phyloP scores from a whole-genome alignment of 2,888 invertebrate genomes.

The Odontothrips loti region DNA sequence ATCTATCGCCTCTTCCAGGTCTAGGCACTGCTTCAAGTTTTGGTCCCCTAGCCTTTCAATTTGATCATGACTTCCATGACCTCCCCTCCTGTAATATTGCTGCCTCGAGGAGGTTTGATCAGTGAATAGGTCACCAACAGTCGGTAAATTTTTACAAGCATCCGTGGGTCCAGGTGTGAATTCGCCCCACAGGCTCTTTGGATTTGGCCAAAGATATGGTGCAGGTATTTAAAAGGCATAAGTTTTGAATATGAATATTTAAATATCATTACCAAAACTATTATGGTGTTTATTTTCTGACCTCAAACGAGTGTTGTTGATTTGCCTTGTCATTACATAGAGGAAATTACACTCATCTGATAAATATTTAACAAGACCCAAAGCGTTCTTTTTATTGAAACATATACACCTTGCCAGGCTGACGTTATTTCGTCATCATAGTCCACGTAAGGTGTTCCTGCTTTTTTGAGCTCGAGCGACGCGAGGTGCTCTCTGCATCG shows the following conservation, averaged over 20 bases:
- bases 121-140: slow-evolving; percentile 36
- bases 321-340: not conserved
- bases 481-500: no score
- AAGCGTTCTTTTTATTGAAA: not conserved
- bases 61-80: not conserved
- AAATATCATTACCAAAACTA: not conserved
- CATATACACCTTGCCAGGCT: not conserved
- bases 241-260: not conserved
- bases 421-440: not conserved
- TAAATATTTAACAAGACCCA: not conserved
- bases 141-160: slow-evolving; percentile 36
- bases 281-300: not conserved
- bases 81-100: slow-evolving; percentile 33
- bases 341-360: not conserved
- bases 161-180: slow-evolving; percentile 37
- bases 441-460: not conserved
- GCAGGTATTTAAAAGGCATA: not conserved
- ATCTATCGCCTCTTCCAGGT: not conserved
- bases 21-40: not conserved
- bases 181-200: slow-evolving; percentile 35
- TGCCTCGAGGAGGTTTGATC: slow-evolving; percentile 37
- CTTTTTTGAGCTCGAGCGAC: no score
- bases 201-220: not conserved
- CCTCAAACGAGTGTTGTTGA: not conserved
- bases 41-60: not conserved